Evolutionary conservation across 2,888 invertebrate genomes (phyloP), one percentile per base, ranked within the genome.

Genomic region (Bellardia bayeri): DNA sequence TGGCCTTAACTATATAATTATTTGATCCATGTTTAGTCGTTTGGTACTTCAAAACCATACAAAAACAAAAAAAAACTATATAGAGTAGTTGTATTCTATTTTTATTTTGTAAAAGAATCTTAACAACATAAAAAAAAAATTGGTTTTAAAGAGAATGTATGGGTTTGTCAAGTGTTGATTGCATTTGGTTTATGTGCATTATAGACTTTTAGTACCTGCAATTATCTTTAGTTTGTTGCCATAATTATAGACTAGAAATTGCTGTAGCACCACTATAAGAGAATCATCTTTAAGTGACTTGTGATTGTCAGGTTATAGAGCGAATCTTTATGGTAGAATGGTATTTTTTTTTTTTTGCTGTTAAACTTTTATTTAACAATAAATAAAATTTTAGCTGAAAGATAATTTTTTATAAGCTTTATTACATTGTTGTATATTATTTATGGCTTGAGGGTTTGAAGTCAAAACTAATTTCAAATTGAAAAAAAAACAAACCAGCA

Each of bases 141-240:
- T 42, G 23, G 6, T 66, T 30, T 69, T 49, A 56, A 23, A 40
- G n/a, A 56, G 61, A 81, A 64, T 71, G 42, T 40, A 69, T 79
- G 68, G 58, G 82, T 80, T 86, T 86, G 86, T 86, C 86, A 82
- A 86, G 86, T 86, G 82, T 82, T 83, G 79, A 86, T 75, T 82
- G 79, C 61, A 69, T 74, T 82, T 82, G 49, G 45, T 82, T 86
- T 86, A 79, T 78, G 58, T 74, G 82, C 78, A 68, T 63, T 86
- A 72, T 61, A 74, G n/a, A 82, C 45, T 82, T 81, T 82, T 86
- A 82, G 54, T 79, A 61, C 68, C 71, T 6, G 69, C 64, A 82
- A 79, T 83, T 80, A 86, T 69, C 23, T 66, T 74, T 69, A 69
- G 61, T 49, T 86, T 79, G 79, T 83, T 82, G 82, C 74, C 61